Evolutionary conservation across 2,797 vertebrate genomes (phyloP).

Genomic region (Pygocentrus nattereri): DNA sequence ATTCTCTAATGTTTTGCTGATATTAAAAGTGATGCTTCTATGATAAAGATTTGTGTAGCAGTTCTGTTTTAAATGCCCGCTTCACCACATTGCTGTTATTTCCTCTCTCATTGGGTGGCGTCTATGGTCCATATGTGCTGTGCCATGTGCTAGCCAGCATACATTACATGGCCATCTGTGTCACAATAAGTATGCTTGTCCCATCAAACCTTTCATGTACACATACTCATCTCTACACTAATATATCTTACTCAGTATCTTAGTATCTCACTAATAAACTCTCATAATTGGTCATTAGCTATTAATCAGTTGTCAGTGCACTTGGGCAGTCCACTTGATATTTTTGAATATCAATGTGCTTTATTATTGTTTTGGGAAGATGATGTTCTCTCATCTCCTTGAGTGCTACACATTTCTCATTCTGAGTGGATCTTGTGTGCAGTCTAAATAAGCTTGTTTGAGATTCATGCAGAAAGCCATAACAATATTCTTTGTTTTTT

Average conservation of each 20-base stretch:
- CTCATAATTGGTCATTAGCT: constrained; percentile 44
- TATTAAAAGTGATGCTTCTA: neutral
- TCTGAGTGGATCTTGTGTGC: constrained; percentile 6
- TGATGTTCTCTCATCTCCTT: constrained; percentile 6
- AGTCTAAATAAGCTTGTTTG: neutral
- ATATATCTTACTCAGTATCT: no score
- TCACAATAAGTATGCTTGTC: constrained; percentile 25
- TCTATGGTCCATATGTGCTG: constrained; percentile 52
- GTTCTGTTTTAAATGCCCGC: constrained; percentile 15
- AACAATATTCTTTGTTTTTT: constrained; percentile 34
- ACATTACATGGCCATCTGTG: constrained; percentile 56
- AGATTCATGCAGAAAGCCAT: constrained; percentile 14
- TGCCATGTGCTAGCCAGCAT: constrained; percentile 50
- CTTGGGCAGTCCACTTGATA: neutral
- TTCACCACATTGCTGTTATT: constrained; percentile 31
- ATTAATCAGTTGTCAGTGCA: constrained; percentile 1
- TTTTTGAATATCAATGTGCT: constrained; percentile 19
- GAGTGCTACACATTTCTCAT: constrained; percentile 15
- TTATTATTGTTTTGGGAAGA: neutral
- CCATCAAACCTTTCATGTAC: constrained; percentile 37
- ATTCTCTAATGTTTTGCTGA: neutral
- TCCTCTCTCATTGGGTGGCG: constrained; percentile 37
- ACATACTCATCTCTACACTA: constrained; percentile 39
- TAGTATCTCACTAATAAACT: constrained; percentile 44
- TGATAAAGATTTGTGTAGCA: neutral